Base-by-base conservation (phyloP, 1,140 invertebrate genomes). In the Drosophila leontia region DNA sequence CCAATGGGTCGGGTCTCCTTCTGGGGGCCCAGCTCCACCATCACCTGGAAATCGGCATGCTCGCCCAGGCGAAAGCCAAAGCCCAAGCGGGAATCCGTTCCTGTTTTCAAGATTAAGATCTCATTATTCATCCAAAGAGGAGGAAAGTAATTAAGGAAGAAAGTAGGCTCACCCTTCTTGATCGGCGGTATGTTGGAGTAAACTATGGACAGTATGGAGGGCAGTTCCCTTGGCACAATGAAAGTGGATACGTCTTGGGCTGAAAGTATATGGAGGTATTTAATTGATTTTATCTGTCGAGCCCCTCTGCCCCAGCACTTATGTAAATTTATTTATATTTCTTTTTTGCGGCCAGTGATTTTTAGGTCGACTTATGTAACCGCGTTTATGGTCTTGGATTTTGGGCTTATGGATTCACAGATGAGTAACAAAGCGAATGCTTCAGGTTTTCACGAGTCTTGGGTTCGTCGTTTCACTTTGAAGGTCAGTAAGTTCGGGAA, bases 131-230 rank as follows among this genome's bases (percentile, higher is more conserved):
- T 0, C 4, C 7, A 9, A 37, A 4, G 17, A 19, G 17, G 7
- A 19, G 34, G 12, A 2, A 4, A 37, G 17, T 7, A 5, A 13
- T 19, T 0, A 12, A 35, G 51, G 34, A 23, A n/a, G 53, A 56
- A 56, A 56, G 51, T 37, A 5, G 8, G 11, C 80, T 93, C 94
- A 96, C 96, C 96, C 95, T 97, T 97, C 80, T 96, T 96, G 11
- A 97, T 95, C 5, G 96, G 96, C n/a, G 96, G 96, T 61, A 97
- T 96, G 79, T 97, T 97, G 0, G 96, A 96, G 85, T 96, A 97
- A 1, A 97, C 94, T 4, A 97, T 93, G 1, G 96, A 96, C 3
- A 97, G 92, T 23, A 97, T 87, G 0, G 96, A 96, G 11, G 96
- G 96, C 47, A 97, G 71, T 90, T 97, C 96, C 82, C 96, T 95